Percentiles rank a stretch among this genome's conserved stretches.
Evolutionary conservation across 2,113 vertebrate genomes (phyloP).

Genomic region (Emydocephalus ijimae): DNA sequence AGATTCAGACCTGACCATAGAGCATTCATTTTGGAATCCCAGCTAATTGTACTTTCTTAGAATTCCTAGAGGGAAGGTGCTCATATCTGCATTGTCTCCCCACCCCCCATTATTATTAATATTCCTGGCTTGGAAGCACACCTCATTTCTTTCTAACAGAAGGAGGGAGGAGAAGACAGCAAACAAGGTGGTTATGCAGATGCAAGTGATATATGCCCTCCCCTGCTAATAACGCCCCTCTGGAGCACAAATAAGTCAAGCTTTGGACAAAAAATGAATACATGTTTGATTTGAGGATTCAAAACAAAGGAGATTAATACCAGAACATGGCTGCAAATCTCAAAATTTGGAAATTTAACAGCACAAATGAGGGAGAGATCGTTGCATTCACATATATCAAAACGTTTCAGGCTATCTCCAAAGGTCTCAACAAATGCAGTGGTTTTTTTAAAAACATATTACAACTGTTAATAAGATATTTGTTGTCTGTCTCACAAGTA

Average conservation of each 20-base stretch:
- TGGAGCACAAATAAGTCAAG: background rate
- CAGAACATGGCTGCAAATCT: background rate
- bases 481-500: background rate
- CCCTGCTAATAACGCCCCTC: background rate
- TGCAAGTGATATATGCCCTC: background rate
- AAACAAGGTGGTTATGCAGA: background rate
- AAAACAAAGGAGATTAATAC: background rate
- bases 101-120: too few relatives aligned
- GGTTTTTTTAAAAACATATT: background rate
- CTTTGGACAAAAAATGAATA: background rate
- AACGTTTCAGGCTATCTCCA: background rate
- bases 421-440: background rate
- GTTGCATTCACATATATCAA: background rate
- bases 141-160: background rate
- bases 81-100: too few relatives aligned
- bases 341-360: background rate
- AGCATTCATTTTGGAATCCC: too few relatives aligned
- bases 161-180: background rate
- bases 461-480: background rate
- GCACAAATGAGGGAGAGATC: background rate
- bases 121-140: too few relatives aligned
- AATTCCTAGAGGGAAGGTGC: too few relatives aligned
- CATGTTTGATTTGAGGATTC: background rate
- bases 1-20: too few relatives aligned
- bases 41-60: too few relatives aligned